Base-by-base conservation (phyloP, 2,888 invertebrate genomes). In the Noctua pronuba region DNA sequence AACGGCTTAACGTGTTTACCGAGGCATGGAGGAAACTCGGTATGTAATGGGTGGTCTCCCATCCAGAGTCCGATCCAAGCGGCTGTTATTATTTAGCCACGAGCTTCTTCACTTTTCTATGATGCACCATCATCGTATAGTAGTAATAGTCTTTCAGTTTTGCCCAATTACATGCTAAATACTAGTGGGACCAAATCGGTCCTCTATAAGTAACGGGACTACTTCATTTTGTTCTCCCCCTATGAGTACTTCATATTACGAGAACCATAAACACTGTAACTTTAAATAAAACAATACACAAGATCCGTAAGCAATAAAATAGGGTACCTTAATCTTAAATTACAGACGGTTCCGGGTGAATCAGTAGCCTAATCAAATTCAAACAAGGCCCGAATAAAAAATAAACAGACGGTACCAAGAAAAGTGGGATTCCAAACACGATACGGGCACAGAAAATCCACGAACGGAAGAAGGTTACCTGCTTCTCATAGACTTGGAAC, bases 331-430 rank as follows among this genome's bases (percentile, higher is more conserved):
- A 78, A 87, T 87, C 78, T 80, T 79, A 87, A 85, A 85, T 85
- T 82, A 78, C 82, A 79, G 75, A 49, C 75, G 67, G 83, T 64
- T 65, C 69, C 79, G 73, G 58, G 85, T 87, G 77, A 85, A 85
- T 87, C 85, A 87, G 79, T 81, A 85, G 70, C 83, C 67, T 87
- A 87, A 87, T 87, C 87, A 87, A 87, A 87, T 65, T 83, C 79
- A 85, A 85, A 87, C 85, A 87, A 76, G 70, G 60, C 62, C 66
- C 62, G 75, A 85, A 87, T 80, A 87, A 80, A 86, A 84, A 85
- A 84, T 83, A 86, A 87, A 85, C 81, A 87, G 31, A 55, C 75
- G 31, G 31, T 66, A 11, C 65, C 66, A 65, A 74, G 73, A 83
- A 78, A 79, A 75, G 64, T 77, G 31, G 55, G 49, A 58, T 66